Conservation (phyloP, 2,888 invertebrate genomes). For the Pyrgus malvae region DNA sequence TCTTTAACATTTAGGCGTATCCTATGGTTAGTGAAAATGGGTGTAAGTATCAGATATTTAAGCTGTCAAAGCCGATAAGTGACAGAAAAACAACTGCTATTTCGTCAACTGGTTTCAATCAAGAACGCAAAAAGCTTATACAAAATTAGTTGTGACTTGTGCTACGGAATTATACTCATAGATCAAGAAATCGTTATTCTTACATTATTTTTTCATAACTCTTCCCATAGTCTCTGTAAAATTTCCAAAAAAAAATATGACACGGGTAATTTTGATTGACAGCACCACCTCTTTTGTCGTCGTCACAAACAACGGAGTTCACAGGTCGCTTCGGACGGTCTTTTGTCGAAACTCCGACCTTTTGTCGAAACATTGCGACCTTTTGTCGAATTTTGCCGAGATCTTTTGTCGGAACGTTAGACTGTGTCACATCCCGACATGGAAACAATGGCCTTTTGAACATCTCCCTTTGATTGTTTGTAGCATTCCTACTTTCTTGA, state of each 20-base stretch:
- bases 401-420: conserved; percentile 22
- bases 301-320: conserved; percentile 37
- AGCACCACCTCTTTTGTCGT: conserved; percentile 29
- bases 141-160: too few relatives aligned
- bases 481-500: conserved; percentile 27
- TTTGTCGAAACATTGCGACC: conserved; percentile 20
- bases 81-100: too few relatives aligned
- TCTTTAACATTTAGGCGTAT: too few relatives aligned
- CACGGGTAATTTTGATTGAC: conserved; percentile 37
- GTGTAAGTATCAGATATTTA: too few relatives aligned
- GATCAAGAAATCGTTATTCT: too few relatives aligned
- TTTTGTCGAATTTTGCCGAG: conserved; percentile 19
- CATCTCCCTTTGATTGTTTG: conserved; percentile 31
- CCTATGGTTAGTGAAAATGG: too few relatives aligned
- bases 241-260: conserved; percentile 28
- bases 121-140: too few relatives aligned
- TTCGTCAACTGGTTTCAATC: too few relatives aligned
- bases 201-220: not conserved
- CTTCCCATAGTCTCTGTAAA: conserved; percentile 18
- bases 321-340: conserved; percentile 35
- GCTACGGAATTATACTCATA: too few relatives aligned
- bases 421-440: conserved; percentile 37
- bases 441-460: conserved; percentile 38
- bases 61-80: too few relatives aligned
- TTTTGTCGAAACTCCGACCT: conserved; percentile 12